Percentiles rank a stretch among this genome's conserved stretches.
Conservation (phyloP, 53 echinoderm and acorn worm genomes). For the Antedon mediterranea region DNA sequence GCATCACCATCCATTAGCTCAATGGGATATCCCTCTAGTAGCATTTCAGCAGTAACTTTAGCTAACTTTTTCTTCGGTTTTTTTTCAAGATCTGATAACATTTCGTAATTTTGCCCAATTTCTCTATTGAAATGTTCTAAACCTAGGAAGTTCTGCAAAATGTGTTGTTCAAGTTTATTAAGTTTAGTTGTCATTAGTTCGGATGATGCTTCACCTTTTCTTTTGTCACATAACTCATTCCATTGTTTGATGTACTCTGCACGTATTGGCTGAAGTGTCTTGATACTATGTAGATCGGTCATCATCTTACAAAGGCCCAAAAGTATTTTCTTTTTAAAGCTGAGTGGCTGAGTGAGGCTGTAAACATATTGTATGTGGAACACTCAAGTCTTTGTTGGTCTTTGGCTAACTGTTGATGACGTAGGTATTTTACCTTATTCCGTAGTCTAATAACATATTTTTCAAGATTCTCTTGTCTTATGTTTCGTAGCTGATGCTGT, state of each 20-base stretch:
- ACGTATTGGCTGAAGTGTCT: slow-evolving; percentile 12
- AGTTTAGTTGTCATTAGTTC: background rate
- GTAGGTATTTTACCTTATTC: background rate
- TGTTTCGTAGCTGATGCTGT: background rate
- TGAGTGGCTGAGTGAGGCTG: background rate
- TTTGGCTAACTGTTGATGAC: background rate
- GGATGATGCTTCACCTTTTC: background rate
- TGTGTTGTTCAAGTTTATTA: slow-evolving; percentile 16
- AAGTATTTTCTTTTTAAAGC: slow-evolving; percentile 10
- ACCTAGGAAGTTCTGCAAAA: too few relatives aligned
- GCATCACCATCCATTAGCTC: too few relatives aligned
- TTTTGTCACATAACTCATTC: slow-evolving; percentile 2
- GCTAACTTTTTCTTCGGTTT: too few relatives aligned
- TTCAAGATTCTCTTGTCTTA: background rate
- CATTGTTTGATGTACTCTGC: background rate
- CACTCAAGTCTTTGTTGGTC: background rate
- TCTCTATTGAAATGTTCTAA: slow-evolving; percentile 22
- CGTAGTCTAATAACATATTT: slow-evolving; percentile 5
- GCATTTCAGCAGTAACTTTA: too few relatives aligned
- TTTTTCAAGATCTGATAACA: too few relatives aligned
- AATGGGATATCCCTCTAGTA: too few relatives aligned
- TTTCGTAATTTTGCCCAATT: slow-evolving; percentile 16
- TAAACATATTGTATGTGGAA: background rate
- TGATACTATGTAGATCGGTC: slow-evolving; percentile 5
- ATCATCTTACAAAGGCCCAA: slow-evolving; percentile 2